Evolutionary conservation across 2,113 vertebrate genomes (phyloP).

Genomic region (Gallinago media): DNA sequence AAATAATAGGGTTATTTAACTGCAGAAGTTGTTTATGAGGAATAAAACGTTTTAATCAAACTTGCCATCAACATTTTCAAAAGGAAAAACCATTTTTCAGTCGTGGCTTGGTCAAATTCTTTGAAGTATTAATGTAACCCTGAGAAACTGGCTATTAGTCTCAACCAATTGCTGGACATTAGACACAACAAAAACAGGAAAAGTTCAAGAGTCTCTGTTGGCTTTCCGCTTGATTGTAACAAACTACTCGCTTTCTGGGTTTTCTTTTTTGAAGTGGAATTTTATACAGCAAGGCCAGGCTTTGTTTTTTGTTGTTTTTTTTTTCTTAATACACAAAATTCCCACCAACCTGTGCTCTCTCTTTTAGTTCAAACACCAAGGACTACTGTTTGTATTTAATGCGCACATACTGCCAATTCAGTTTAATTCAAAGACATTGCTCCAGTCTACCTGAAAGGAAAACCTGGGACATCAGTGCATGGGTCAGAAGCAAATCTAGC

Average conservation of each 20-base stretch:
- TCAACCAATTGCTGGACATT: slow-evolving; percentile 51
- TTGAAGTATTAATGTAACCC: slow-evolving; percentile 60
- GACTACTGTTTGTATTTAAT: neutral
- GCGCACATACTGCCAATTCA: neutral
- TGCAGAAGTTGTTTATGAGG: slow-evolving; percentile 18
- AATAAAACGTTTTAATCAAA: slow-evolving; percentile 50
- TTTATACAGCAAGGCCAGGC: slow-evolving; percentile 17
- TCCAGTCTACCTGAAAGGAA: neutral
- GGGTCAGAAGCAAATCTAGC: neutral
- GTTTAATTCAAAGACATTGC: neutral
- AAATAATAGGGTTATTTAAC: slow-evolving; percentile 3
- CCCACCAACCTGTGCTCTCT: slow-evolving; percentile 10
- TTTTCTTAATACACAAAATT: slow-evolving; percentile 15
- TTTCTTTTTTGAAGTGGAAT: slow-evolving; percentile 62
- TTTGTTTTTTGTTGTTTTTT: neutral
- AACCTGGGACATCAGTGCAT: neutral
- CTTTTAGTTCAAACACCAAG: neutral
- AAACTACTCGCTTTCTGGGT: slow-evolving; percentile 54
- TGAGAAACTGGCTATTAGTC: slow-evolving; percentile 58
- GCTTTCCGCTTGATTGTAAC: slow-evolving; percentile 64
- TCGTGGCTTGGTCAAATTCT: slow-evolving; percentile 39
- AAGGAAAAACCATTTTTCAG: slow-evolving; percentile 58
- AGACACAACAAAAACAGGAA: slow-evolving; percentile 74
- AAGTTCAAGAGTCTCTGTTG: slow-evolving; percentile 66
- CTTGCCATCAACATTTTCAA: slow-evolving; percentile 41